phyloP scores from a whole-genome alignment of 2,888 invertebrate species.

The Eumerus sabulonum region DNA sequence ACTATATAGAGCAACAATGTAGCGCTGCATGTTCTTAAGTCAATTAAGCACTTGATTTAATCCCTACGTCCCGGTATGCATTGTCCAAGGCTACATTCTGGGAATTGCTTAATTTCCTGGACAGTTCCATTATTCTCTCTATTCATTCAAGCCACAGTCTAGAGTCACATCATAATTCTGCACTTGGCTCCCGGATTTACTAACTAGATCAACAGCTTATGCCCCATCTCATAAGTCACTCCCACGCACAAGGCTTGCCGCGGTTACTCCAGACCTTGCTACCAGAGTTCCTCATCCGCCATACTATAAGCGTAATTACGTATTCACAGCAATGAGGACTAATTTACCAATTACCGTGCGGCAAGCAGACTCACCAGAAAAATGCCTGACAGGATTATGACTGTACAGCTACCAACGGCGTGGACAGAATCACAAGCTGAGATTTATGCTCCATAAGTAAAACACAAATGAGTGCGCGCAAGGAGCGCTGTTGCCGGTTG shows the following conservation, averaged over 20 bases:
- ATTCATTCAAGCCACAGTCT: conserved; percentile 3
- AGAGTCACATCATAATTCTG: conserved; percentile 44
- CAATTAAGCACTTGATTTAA: too few relatives aligned
- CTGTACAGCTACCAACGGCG: conserved; percentile 17
- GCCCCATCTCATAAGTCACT: conserved; percentile 33
- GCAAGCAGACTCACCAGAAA: conserved; percentile 37
- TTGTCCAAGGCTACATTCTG: too few relatives aligned
- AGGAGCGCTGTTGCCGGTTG: too few relatives aligned
- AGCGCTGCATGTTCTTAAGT: too few relatives aligned
- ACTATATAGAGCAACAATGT: too few relatives aligned
- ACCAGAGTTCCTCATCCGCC: conserved; percentile 5
- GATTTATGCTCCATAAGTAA: conserved; percentile 56
- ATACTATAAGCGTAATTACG: conserved; percentile 46
- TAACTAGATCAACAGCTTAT: conserved; percentile 53
- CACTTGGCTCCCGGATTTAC: conserved; percentile 54
- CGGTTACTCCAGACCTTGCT: conserved; percentile 5
- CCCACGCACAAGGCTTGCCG: conserved; percentile 45
- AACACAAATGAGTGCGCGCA: conserved; percentile 15
- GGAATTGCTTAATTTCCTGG: neutral
- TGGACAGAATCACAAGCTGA: conserved; percentile 16
- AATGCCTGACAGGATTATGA: conserved; percentile 56
- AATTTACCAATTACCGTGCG: conserved; percentile 50
- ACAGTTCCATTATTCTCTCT: neutral
- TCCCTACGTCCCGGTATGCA: too few relatives aligned
- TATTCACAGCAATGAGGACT: conserved; percentile 46